Base-by-base conservation (phyloP, 1,140 invertebrate genomes). In the Drosophila aff. region DNA sequence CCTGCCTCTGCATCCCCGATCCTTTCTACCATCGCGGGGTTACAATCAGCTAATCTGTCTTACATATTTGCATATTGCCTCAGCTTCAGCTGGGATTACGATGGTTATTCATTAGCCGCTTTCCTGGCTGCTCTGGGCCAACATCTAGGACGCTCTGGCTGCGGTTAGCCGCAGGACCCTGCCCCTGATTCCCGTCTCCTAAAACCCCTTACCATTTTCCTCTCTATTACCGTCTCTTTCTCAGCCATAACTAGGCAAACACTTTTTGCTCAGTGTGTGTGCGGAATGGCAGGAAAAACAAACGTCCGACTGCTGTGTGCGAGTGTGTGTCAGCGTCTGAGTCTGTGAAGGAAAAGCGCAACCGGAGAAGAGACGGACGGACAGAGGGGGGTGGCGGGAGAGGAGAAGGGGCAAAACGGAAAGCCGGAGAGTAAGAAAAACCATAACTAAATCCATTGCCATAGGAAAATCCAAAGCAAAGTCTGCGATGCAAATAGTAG, bases 401-500 rank as follows among this genome's bases (percentile, higher is more conserved):
- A 16, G 23, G 7, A 9, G 36, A 21, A 33, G 16, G 33, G 16
- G 44, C 40, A 49, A 49, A 58, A 62, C 50, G 67, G 49, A 79
- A 72, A 61, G 63, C 60, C 36, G 64, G 49, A 79, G 78, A 73
- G 81, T 80, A 89, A 90, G 85, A 90, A 81, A 90, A 90, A 90
- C 81, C 85, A 90, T 90, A 90, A 90, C 85, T 90, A 90, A 90
- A 90, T 90, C 85, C 85, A 89, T 89, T 79, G 85, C 78, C 85
- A 89, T 81, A 71, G 81, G 63, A 83, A 89, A 89, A 85, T 90
- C 85, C 85, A 74, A 90, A 79, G 85, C 85, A 90, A 90, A 90
- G 85, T 90, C 86, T 90, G 85, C 85, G 85, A 90, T 90, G 85
- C 85, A 90, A 90, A 90, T 90, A 90, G 85, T 90, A 90, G 85